Base-by-base conservation (phyloP, 2,113 vertebrate genomes). In the Pungitius pungitius region DNA sequence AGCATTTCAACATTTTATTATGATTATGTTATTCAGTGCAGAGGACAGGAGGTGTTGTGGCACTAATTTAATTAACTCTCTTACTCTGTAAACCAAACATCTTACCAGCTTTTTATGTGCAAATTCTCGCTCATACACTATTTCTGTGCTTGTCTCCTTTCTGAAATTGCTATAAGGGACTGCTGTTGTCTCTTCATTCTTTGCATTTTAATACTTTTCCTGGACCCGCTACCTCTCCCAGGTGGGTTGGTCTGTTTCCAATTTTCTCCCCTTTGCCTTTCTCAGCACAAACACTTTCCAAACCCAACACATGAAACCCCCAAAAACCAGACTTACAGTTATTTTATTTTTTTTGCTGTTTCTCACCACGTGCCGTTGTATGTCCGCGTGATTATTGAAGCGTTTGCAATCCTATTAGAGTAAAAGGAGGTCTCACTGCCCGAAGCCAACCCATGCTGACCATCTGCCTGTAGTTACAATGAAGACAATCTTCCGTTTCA, bases 221-320 rank as follows among this genome's bases (percentile, higher is more conserved):
- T 75, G 81, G 81, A 88, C 85, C 69, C 49, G 75, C 60, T 40
- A 49, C 59, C 71, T 84, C 83, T 87, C 69, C 45, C 17, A 83
- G 72, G 81, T 84, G 81, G 72, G 75, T 78, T 81, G 83, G 73
- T 91, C 89, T 91, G 88, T 91, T 92, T 91, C 73, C 85, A 91
- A 90, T 90, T 88, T 89, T 73, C 87, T 70, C 55, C 85, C 75
- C 75, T 83, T 88, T 69, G 78, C 61, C 30, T 56, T 88, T 70
- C 80, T 10, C 26, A 80, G 75, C 85, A 88, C 81, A 65, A 37
- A 72, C 78, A 77, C 60, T 64, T 80, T 75, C 60, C 61, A 82
- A 78, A 77, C 58, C 77, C 84, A 87, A 91, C 68, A 83, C 86
- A 83, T 64, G 63, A 63, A 80, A 68, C 22, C 26, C 42, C 45